A percentile compares a stretch with the other conserved stretches of the same genome.
Conservation (phyloP, 2,888 invertebrate genomes). For the Mesoligia furuncula region DNA sequence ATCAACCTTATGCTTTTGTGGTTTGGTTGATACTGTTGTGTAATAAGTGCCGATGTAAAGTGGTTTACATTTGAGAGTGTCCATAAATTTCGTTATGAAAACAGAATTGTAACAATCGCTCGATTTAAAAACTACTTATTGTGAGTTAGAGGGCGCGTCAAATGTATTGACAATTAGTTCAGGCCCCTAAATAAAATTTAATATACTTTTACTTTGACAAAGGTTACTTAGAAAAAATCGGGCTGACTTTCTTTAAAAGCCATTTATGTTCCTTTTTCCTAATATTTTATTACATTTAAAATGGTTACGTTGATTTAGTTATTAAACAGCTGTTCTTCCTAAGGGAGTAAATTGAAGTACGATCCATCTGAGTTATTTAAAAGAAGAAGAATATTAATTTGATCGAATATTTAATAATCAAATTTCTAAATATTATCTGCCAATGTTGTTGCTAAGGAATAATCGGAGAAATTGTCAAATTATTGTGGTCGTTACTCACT, state of each 20-base stretch:
- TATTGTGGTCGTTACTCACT: too few species aligned
- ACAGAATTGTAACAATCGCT: conserved; percentile 84
- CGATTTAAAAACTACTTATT: conserved; percentile 79
- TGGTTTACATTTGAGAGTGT: conserved; percentile 59
- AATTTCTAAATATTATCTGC: neutral
- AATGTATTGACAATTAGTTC: conserved; percentile 81
- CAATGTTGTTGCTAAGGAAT: neutral
- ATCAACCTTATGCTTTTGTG: too few species aligned
- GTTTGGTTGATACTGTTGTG: too few species aligned
- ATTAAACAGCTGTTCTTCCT: conserved; percentile 13
- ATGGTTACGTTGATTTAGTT: conserved; percentile 18
- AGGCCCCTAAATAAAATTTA: conserved; percentile 82
- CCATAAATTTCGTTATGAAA: conserved; percentile 78
- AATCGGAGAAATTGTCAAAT: too few species aligned
- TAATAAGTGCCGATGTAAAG: neutral
- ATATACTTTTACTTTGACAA: conserved; percentile 70
- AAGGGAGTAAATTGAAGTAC: neutral
- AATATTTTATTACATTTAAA: conserved; percentile 8
- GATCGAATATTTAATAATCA: neutral
- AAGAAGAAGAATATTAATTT: neutral
- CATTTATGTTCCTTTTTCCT: neutral
- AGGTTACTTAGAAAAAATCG: conserved; percentile 26
- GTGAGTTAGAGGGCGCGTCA: conserved; percentile 78
- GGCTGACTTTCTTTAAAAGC: conserved; percentile 28
- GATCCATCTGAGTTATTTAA: neutral